Evolutionary conservation across 2,113 vertebrate species (phyloP), one percentile per base, ranked within the genome.

Genomic region (Patagioenas fasciata): DNA sequence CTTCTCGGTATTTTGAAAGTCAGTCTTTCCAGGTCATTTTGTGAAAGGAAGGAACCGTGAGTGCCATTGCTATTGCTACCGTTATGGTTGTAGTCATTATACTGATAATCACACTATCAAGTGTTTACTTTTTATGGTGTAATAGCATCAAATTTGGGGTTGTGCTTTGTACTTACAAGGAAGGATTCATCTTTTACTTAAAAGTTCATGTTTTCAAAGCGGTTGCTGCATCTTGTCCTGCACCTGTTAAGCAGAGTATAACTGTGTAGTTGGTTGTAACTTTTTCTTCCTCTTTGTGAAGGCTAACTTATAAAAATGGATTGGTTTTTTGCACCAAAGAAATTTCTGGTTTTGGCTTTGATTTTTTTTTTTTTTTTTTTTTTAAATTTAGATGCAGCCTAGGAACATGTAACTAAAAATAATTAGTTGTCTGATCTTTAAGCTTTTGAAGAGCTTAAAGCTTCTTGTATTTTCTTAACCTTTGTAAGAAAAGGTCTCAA

Each of bases 351-450:
- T 86, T 86, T 58, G 47, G 34, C 38, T 84, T 92, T 62, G 48
- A 18, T 82, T 82, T 93, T 64, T 40, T 40, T 40, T 82, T 82
- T 93, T 64, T 82, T 82, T 93, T 60, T 82, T 82, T 93, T 64
- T 47, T 34, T 75, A 66, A 16, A n/a, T n/a, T 74, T 75, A 67
- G 48, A 25, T 81, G 60, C 32, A 89, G 44, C 31, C 62, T 66
- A 16, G 50, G 29, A 82, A 51, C 51, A 34, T 36, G 13, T 47
- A 50, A 73, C 64, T 70, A 54, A 82, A 92, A 80, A 54, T 53
- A 61, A 20, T 72, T 40, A 79, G 13, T 60, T 93, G 53, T 73
- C 87, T 87, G 53, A 77, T 67, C 40, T 56, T 91, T 57, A 69
- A 62, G n/a, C 44, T 82, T 91, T 85, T 67, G 40, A 72, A 83